phyloP scores from a whole-genome alignment of 2,113 vertebrate species.

The Anolis carolinensis region DNA sequence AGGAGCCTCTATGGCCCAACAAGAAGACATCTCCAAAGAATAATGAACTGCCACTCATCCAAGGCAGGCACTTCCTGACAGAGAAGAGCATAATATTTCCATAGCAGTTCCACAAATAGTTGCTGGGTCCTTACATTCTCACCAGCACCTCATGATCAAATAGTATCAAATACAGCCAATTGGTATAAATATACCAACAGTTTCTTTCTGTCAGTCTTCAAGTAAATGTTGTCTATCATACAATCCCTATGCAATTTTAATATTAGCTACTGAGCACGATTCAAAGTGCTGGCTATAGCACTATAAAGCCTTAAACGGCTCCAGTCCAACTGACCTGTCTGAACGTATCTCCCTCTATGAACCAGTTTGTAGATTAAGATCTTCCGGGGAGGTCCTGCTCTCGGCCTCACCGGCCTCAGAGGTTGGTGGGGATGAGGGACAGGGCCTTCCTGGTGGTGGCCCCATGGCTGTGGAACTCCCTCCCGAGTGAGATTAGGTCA shows the following conservation, averaged over 20 bases:
- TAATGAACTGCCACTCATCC: not conserved
- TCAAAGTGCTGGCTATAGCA: too few species aligned
- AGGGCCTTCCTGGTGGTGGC: too few species aligned
- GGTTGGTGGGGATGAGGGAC: too few species aligned
- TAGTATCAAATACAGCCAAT: conserved; percentile 12
- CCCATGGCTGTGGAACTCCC: too few species aligned
- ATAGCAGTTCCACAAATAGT: not conserved
- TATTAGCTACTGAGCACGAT: too few species aligned
- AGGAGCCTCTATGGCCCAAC: not conserved
- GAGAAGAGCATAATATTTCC: not conserved
- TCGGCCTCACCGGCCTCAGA: too few species aligned
- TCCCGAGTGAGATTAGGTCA: too few species aligned
- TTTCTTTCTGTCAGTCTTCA: not conserved
- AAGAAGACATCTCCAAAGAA: not conserved
- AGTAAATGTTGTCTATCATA: not conserved
- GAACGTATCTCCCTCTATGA: too few species aligned
- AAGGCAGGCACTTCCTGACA: not conserved
- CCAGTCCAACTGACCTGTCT: too few species aligned
- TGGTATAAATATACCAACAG: conserved; percentile 14
- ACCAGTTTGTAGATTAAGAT: too few species aligned
- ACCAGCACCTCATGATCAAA: not conserved
- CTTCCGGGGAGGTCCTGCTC: too few species aligned
- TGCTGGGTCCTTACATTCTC: not conserved
- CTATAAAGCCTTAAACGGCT: too few species aligned
- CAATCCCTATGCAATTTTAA: not conserved